Evolutionary conservation across 1,140 invertebrate genomes (phyloP).

Genomic region (Eupeodes corollae): DNA sequence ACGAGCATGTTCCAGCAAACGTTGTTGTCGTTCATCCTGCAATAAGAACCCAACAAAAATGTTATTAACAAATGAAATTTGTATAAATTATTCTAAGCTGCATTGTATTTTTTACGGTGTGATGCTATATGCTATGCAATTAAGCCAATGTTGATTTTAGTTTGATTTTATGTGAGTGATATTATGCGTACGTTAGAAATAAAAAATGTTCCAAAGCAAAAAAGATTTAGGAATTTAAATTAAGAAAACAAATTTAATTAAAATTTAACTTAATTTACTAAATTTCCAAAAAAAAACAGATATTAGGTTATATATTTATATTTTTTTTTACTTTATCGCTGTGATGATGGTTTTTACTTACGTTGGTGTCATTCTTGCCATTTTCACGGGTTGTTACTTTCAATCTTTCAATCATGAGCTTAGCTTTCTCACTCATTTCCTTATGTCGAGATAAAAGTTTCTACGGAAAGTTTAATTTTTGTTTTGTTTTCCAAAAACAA

Average conservation of each 20-base stretch:
- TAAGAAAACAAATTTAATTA: too few relatives aligned
- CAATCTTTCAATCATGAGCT: conserved; percentile 78
- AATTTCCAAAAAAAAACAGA: too few relatives aligned
- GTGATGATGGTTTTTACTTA: conserved; percentile 19
- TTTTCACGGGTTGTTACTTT: conserved; percentile 55
- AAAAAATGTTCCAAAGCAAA: neutral
- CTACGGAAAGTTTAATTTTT: conserved; percentile 15
- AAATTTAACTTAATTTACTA: too few relatives aligned
- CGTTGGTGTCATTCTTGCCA: conserved; percentile 21
- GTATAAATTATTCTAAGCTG: neutral
- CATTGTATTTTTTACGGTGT: too few relatives aligned
- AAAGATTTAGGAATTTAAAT: neutral
- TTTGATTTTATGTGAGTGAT: neutral
- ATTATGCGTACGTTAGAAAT: neutral
- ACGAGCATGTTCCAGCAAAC: conserved; percentile 74
- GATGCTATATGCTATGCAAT: neutral
- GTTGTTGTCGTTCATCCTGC: conserved; percentile 75
- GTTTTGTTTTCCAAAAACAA: conserved; percentile 6
- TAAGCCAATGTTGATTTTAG: neutral
- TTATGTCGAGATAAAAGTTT: conserved; percentile 58
- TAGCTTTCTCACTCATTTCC: conserved; percentile 79
- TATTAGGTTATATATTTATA: too few relatives aligned
- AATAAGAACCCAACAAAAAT: conserved; percentile 10
- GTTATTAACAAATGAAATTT: conserved; percentile 32
- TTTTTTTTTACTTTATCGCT: neutral